A percentile compares a stretch with the other conserved stretches of the same genome.
phyloP scores from a whole-genome alignment of 2,113 vertebrate genomes.

The Indicator indicator region DNA sequence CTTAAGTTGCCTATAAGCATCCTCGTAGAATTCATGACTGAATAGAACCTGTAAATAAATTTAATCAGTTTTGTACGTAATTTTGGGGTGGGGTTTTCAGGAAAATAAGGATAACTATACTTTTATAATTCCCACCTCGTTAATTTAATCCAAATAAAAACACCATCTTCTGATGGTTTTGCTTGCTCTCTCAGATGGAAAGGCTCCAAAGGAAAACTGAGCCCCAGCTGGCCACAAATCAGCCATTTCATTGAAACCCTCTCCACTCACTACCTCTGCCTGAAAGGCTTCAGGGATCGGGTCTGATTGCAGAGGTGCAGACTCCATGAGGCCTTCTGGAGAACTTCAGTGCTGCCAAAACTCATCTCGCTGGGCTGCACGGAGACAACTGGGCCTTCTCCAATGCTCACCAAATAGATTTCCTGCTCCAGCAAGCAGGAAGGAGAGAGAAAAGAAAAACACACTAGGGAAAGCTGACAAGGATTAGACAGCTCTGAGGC shows the following conservation, averaged over 20 bases:
- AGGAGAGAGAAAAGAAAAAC: background rate
- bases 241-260: background rate
- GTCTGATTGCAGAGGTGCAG: conserved; percentile 81
- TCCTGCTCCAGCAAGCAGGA: conserved; percentile 63
- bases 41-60: too few relatives aligned
- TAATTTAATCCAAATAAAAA: too few relatives aligned
- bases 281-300: conserved; percentile 79
- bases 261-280: conserved; percentile 77
- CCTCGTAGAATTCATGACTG: too few relatives aligned
- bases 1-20: too few relatives aligned
- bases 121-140: too few relatives aligned
- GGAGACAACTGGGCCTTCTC: conserved; percentile 81
- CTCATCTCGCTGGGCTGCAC: conserved; percentile 69
- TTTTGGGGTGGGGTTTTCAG: too few relatives aligned
- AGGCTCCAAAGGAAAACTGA: background rate
- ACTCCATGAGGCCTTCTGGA: conserved; percentile 73
- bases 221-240: background rate
- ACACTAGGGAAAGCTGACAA: background rate
- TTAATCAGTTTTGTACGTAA: too few relatives aligned
- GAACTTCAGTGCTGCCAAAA: conserved; percentile 83
- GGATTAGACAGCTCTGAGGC: background rate
- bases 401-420: conserved; percentile 71
- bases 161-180: background rate
- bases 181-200: background rate
- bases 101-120: too few relatives aligned